Percentiles rank a stretch among this genome's conserved stretches.
phyloP scores from a whole-genome alignment of 2,797 vertebrate species.

The Oryzias sinensis region DNA sequence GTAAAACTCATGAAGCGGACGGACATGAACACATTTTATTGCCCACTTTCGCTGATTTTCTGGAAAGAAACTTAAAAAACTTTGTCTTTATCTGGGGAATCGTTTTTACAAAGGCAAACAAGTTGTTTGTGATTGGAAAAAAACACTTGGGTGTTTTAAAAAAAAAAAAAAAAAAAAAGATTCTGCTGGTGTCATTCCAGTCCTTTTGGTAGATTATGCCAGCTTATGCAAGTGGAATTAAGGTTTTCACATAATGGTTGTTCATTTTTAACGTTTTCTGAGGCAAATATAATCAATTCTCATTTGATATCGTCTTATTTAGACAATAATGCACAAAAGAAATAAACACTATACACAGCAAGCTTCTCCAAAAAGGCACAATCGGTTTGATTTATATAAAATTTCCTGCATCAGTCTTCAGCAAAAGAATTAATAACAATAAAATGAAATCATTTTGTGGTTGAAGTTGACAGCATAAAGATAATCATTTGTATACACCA shows the following conservation, averaged over 20 bases:
- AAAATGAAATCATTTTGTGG: constrained; percentile 17
- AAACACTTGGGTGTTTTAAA: too few relatives aligned
- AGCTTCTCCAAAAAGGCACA: constrained; percentile 86
- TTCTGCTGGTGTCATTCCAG: constrained; percentile 37
- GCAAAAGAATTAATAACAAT: constrained; percentile 32
- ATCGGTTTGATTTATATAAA: constrained; percentile 75
- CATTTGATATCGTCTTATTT: constrained; percentile 34
- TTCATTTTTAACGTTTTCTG: constrained; percentile 23
- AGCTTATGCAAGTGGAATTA: constrained; percentile 11
- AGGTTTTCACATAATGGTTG: constrained; percentile 10
- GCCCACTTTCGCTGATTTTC: constrained; percentile 6
- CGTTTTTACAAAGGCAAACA: neutral
- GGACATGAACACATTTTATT: constrained; percentile 32
- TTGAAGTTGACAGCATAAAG: constrained; percentile 38
- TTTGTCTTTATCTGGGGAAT: constrained; percentile 31
- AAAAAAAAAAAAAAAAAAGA: too few relatives aligned
- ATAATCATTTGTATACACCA: constrained; percentile 15
- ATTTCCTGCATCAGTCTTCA: constrained; percentile 50
- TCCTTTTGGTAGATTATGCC: constrained; percentile 86
- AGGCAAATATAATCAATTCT: constrained; percentile 14
- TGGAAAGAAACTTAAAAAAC: constrained; percentile 27
- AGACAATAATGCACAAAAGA: constrained; percentile 53
- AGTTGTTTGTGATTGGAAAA: too few relatives aligned
- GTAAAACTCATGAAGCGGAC: constrained; percentile 10
- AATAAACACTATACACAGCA: constrained; percentile 58